Evolutionary conservation across 1,140 invertebrate genomes (phyloP).

Genomic region (Euglossa dilemma): DNA sequence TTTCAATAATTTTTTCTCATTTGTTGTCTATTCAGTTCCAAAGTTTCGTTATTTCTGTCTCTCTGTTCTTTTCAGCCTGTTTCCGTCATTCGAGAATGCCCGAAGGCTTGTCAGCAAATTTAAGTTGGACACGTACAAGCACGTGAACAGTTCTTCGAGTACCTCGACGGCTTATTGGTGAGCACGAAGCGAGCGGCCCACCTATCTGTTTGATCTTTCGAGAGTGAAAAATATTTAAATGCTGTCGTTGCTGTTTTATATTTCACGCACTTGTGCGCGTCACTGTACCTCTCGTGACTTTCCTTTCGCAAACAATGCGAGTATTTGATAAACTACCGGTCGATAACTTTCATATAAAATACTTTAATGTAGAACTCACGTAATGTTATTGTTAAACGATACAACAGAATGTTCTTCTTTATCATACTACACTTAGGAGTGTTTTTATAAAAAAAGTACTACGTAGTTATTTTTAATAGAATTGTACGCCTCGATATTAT

Average conservation of each 20-base stretch:
- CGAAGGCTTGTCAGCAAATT: slow-evolving; percentile 56
- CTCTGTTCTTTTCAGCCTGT: slow-evolving; percentile 2
- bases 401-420: not conserved
- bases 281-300: not conserved
- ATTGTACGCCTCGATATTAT: too few relatives aligned
- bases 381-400: not conserved
- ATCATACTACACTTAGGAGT: too few relatives aligned
- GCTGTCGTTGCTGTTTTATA: slow-evolving; percentile 46
- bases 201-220: slow-evolving; percentile 78
- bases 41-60: not conserved
- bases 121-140: slow-evolving; percentile 63
- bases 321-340: not conserved
- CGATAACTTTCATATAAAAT: not conserved
- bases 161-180: slow-evolving; percentile 75
- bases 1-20: too few relatives aligned
- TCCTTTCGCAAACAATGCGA: not conserved
- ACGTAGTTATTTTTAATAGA: too few relatives aligned
- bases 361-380: not conserved
- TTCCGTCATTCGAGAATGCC: slow-evolving; percentile 30
- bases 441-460: too few relatives aligned
- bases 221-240: slow-evolving; percentile 81
- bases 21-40: not conserved
- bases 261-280: slow-evolving; percentile 25
- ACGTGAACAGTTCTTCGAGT: slow-evolving; percentile 61
- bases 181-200: slow-evolving; percentile 77